A percentile compares a stretch with the other conserved stretches of the same genome.
These are phyloP conservation scores for Menura novaehollandiae DNA, from an alignment of 2,113 vertebrate species.

Conservation along the genomic window DNA sequence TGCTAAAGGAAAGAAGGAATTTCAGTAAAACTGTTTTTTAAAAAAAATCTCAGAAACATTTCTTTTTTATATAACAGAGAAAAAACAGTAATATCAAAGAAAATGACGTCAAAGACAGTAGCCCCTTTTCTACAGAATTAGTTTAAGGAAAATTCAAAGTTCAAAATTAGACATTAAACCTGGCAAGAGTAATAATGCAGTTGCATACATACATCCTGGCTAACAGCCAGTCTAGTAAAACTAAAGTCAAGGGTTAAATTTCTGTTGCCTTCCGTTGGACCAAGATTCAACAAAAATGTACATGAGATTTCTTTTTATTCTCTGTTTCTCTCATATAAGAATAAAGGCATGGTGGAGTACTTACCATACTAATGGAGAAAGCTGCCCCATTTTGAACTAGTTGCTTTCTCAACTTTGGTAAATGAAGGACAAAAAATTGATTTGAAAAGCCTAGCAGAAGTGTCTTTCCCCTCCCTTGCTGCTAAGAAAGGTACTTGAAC, in stretches of 20 bases:
- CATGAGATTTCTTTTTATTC: neutral
- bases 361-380: neutral
- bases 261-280: neutral
- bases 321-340: neutral
- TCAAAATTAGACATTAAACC: neutral
- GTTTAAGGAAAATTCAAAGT: neutral
- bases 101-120: neutral
- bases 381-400: neutral
- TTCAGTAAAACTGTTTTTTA: neutral
- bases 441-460: slow-evolving; percentile 14
- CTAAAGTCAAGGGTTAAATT: neutral
- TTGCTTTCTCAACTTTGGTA: slow-evolving; percentile 37
- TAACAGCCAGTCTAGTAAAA: neutral
- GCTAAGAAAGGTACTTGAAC: slow-evolving; percentile 53
- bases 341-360: neutral
- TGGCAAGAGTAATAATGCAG: neutral
- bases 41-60: too few species aligned
- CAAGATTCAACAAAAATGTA: neutral
- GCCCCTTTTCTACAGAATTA: neutral
- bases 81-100: neutral
- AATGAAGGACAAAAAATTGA: slow-evolving; percentile 42
- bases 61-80: neutral
- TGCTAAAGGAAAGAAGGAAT: neutral
- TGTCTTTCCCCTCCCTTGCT: neutral
- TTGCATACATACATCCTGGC: neutral